Evolutionary conservation across 2,888 invertebrate genomes (phyloP).

Genomic region (Heliconius ismenius): DNA sequence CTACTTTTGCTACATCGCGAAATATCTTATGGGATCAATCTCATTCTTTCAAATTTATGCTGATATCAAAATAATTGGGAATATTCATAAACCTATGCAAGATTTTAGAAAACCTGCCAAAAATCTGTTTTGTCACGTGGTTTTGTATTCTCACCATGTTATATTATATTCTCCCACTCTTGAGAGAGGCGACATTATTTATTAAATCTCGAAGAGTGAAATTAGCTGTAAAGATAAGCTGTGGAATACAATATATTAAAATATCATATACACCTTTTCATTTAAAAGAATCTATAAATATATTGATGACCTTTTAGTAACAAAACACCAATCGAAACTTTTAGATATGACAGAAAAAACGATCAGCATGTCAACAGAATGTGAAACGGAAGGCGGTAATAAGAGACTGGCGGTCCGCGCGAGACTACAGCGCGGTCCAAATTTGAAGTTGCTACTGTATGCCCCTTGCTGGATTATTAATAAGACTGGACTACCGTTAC

Average conservation of each 20-base stretch:
- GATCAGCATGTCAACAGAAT: conserved; percentile 85
- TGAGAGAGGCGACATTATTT: too few relatives aligned
- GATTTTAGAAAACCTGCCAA: neutral
- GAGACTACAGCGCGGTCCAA: conserved; percentile 81
- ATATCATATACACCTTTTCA: too few relatives aligned
- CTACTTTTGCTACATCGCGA: neutral
- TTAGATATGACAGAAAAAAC: conserved; percentile 84
- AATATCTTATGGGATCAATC: too few relatives aligned
- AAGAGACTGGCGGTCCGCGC: conserved; percentile 86
- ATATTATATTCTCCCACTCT: too few relatives aligned
- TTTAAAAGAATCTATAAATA: neutral
- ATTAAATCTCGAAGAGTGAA: too few relatives aligned
- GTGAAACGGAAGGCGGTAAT: conserved; percentile 84
- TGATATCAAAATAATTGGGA: too few relatives aligned
- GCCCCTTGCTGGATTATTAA: conserved; percentile 95
- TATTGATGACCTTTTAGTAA: neutral
- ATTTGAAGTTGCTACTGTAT: conserved; percentile 86
- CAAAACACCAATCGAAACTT: neutral
- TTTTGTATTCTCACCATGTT: too few relatives aligned
- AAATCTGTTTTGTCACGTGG: neutral
- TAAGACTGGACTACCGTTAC: conserved; percentile 91
- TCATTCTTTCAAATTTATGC: too few relatives aligned
- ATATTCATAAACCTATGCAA: too few relatives aligned
- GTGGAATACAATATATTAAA: too few relatives aligned
- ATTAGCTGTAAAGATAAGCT: too few relatives aligned